Evolutionary conservation across 2,888 invertebrate genomes (phyloP), one percentile per base, ranked within the genome.

Genomic region (Hyalella azteca): DNA sequence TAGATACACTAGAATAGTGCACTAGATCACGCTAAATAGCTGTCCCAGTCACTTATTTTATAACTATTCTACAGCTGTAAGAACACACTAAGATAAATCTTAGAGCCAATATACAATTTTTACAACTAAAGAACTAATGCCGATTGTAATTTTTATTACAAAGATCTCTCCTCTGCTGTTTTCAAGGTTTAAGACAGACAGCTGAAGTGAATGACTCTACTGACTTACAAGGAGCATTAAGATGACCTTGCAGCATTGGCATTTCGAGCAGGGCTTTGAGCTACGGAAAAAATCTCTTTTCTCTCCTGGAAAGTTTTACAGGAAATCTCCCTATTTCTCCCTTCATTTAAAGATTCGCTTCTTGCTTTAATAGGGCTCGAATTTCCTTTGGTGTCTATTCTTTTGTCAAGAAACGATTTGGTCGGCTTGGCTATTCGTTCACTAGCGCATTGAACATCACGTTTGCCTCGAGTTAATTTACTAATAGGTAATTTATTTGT

Each of bases 241-340:
- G 66, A 66, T 15, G 66, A 36, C 19, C 66, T 66, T 36, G 32
- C 36, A 13, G 36, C 19, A 15, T 36, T 66, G 7, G 36, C 32
- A 29, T 66, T 66, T 66, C 36, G 36, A n/a, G 66, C 66, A 4
- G 66, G n/a, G 36, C 66, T 66, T 19, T 66, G 66, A 32, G 66
- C 15, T 19, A 66, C 5, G 7, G 66, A 66, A 36, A 66, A 66
- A 9, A 66, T 66, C 19, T 66, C 66, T 36, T 66, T 66, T 15
- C 66, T 66, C 36, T 66, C 66, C 36, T 66, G 66, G 39, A 66
- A 66, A 36, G 66, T 66, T 36, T 66, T 66, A 66, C 32, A 66
- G 3, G 66, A 15, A 36, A n/a, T 29, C 22, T 66, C 66, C 32
- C 29, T 19, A 66, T 36, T 66, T 54, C 54, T 22, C 0, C 22